Evolutionary conservation across 2,888 invertebrate species (phyloP).

Genomic region (Caenorhabditis doughertyi): DNA sequence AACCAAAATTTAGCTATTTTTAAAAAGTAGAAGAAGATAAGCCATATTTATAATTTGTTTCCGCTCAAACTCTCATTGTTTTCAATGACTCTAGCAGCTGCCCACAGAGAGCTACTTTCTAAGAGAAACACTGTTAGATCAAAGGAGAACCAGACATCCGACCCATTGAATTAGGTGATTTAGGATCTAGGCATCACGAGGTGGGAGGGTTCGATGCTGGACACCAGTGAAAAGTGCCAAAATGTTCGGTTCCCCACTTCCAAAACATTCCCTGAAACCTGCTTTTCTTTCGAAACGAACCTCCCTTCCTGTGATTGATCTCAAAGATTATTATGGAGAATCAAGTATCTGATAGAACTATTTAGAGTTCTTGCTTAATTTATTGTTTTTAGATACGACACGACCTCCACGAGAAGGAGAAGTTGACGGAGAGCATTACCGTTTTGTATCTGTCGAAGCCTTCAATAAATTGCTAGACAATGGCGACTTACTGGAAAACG

Average conservation of each 20-base stretch:
- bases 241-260: conserved; percentile 46
- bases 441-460: conserved; percentile 76
- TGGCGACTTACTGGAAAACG: conserved; percentile 86
- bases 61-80: conserved; percentile 38
- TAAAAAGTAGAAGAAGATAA: neutral
- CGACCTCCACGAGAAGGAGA: conserved; percentile 86
- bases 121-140: conserved; percentile 38
- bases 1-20: neutral
- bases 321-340: conserved; percentile 48
- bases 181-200: conserved; percentile 46
- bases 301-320: conserved; percentile 55
- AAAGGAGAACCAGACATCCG: conserved; percentile 36
- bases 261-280: conserved; percentile 43
- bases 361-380: neutral
- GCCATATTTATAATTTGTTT: conserved; percentile 9
- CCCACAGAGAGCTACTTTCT: conserved; percentile 24
- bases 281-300: conserved; percentile 59
- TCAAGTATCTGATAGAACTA: conserved; percentile 8
- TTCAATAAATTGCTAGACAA: conserved; percentile 79
- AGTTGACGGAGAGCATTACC: conserved; percentile 87
- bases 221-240: conserved; percentile 21
- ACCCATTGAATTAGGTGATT: conserved; percentile 57
- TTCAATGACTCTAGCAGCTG: conserved; percentile 52
- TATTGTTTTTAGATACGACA: conserved; percentile 85
- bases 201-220: conserved; percentile 20